Evolutionary conservation across 2,113 vertebrate genomes (phyloP), one percentile per base, ranked within the genome.

Genomic region (Tretioscincus oriximinensis): DNA sequence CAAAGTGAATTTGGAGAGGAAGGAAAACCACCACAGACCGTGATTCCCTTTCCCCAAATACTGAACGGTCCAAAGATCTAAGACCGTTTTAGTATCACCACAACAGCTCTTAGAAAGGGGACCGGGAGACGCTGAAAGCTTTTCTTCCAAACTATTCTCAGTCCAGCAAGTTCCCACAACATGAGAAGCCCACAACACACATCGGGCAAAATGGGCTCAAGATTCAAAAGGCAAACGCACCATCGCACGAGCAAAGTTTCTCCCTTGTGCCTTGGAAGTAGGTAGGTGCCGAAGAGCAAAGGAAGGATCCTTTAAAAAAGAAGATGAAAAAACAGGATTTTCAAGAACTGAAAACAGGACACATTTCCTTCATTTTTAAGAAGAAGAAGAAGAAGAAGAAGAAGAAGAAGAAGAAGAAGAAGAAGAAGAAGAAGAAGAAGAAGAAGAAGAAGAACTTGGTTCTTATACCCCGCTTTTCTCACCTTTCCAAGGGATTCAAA

Each of bases 1-100:
- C 80, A 78, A 88, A 93, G 76, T 77, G 80, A 83, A 83, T 67
- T 0, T 0, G 78, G 78, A 73, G 66, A 80, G 88, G 86, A 90
- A 86, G 41, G 41, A 91, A 89, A 82, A 78, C 31, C 0, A 66
- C 64, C 69, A 29, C 9, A 10, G 77, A 77, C 87, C 81, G 28
- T 1, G 41, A 77, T 84, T 78, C 81, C 49, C 71, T 31, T 82
- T 76, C 82, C 81, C 69, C 60, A 64, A 2, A 0, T 58, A 9
- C 64, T 21, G 0, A 0, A 22, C 49, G 68, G 70, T 76, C 81
- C 66, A 67, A 31, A 86, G 87, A 88, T 89, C 81, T 89, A 87
- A 91, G 82, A 21, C 65, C 0, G 29, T 81, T 21, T 72, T 76
- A 60, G 41, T 70, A 77, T 76, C 81, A 83, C 76, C 83, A 74